Percentiles rank a stretch among this genome's conserved stretches.
Conservation (phyloP, 2,113 vertebrate genomes). For the Entosphenus tridentatus region DNA sequence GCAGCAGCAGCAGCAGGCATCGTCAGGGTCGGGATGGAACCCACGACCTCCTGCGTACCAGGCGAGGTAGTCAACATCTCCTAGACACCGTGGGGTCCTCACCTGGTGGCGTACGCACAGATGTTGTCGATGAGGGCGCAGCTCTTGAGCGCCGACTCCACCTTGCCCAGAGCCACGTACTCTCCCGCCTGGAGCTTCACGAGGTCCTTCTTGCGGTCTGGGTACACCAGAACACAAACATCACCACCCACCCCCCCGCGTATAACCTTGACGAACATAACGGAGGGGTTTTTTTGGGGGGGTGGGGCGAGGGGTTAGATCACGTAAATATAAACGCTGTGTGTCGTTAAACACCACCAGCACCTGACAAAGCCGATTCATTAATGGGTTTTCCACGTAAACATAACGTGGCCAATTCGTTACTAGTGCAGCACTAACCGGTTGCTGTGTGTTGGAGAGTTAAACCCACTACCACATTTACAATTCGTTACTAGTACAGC, state of each 20-base stretch:
- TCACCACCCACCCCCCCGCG: not conserved
- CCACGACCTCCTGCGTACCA: not conserved
- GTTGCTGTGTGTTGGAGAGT: no score
- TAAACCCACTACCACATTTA: no score
- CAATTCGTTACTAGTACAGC: no score
- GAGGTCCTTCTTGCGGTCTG: constrained; percentile 1
- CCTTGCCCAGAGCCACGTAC: constrained; percentile 3
- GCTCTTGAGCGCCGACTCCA: not conserved
- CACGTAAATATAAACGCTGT: not conserved
- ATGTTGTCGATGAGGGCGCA: not conserved
- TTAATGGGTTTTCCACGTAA: no score
- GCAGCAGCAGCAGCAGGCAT: no score
- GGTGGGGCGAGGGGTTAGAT: not conserved
- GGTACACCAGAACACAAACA: not conserved
- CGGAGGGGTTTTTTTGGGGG: not conserved
- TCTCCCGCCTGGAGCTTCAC: constrained; percentile 1
- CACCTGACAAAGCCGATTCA: no score
- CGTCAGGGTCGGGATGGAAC: not conserved
- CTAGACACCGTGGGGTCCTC: not conserved
- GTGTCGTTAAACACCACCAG: no score
- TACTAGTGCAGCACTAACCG: no score
- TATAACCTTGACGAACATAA: not conserved
- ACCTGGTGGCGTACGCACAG: constrained; percentile 1
- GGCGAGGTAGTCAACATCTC: not conserved
- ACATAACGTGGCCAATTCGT: no score